Percentiles rank a stretch among this genome's conserved stretches.
These are phyloP conservation scores for Gasteruption jaculator DNA, from an alignment of 2,888 invertebrate genomes.

Conservation along the genomic window DNA sequence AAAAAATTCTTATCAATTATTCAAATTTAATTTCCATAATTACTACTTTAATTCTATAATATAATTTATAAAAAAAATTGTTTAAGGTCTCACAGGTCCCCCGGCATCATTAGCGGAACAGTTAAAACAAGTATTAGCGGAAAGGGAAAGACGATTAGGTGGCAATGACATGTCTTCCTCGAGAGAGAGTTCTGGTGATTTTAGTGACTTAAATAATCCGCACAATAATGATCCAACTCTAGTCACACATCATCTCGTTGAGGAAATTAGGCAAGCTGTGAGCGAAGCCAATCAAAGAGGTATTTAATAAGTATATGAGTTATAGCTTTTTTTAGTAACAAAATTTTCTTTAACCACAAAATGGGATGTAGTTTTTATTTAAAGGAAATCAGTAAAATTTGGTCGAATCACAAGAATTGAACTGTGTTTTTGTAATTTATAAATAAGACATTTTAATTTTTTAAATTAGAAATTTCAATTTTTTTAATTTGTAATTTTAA, in stretches of 20 bases:
- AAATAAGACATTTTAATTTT: no score
- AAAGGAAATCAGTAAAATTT: no score
- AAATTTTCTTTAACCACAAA: no score
- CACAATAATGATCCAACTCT: constrained; percentile 64
- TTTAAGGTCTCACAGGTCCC: constrained; percentile 58
- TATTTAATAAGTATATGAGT: no score
- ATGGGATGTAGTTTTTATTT: no score
- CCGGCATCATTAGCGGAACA: constrained; percentile 81
- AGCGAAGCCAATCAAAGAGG: constrained; percentile 85
- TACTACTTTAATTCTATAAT: background rate
- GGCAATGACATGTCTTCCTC: constrained; percentile 53
- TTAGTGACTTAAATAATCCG: constrained; percentile 59
- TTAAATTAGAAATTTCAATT: no score
- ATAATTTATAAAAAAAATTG: background rate
- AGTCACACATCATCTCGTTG: constrained; percentile 77
- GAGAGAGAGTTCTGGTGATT: constrained; percentile 62
- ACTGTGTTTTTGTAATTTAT: no score
- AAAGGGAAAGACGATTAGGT: constrained; percentile 72
- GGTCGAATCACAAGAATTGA: no score
- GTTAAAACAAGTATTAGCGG: constrained; percentile 80
- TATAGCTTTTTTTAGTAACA: no score
- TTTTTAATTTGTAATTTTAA: no score
- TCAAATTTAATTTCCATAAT: background rate
- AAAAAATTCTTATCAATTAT: constrained; percentile 4
- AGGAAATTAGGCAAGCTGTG: constrained; percentile 84